Percentiles rank a stretch among this genome's conserved stretches.
Conservation (phyloP, 2,113 vertebrate species). For the Cynoglossus semilaevis region DNA sequence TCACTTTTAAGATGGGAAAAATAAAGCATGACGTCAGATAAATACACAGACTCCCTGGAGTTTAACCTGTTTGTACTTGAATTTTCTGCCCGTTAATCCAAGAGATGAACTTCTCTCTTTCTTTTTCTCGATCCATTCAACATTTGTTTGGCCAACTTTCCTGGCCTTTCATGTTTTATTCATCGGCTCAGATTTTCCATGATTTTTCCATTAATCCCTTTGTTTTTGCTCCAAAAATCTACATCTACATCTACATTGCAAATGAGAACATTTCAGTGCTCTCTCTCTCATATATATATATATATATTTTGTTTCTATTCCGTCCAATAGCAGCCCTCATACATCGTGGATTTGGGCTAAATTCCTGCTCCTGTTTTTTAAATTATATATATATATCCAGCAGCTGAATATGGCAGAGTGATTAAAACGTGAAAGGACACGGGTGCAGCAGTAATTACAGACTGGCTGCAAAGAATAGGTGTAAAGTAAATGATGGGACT, state of each 20-base stretch:
- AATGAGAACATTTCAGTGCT: slow-evolving; percentile 36
- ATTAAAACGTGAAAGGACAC: slow-evolving; percentile 63
- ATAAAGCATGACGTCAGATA: too few relatives aligned
- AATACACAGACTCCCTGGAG: slow-evolving; percentile 32
- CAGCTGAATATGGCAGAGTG: slow-evolving; percentile 61
- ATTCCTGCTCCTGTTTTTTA: slow-evolving; percentile 56
- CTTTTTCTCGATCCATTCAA: neutral
- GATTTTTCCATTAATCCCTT: slow-evolving; percentile 54
- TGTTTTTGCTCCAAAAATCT: slow-evolving; percentile 60
- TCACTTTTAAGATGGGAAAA: too few relatives aligned
- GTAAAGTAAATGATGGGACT: slow-evolving; percentile 63
- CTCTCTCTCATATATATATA: too few relatives aligned
- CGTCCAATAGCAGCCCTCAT: too few relatives aligned
- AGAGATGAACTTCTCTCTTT: too few relatives aligned
- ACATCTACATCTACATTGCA: slow-evolving; percentile 56
- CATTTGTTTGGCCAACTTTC: slow-evolving; percentile 46
- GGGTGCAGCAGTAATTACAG: slow-evolving; percentile 58
- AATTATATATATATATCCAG: slow-evolving; percentile 46
- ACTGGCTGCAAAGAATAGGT: too few relatives aligned
- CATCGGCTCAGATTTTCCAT: slow-evolving; percentile 57
- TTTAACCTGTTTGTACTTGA: slow-evolving; percentile 42
- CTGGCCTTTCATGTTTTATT: slow-evolving; percentile 60
- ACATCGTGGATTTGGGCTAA: slow-evolving; percentile 42
- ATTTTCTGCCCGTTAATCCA: too few relatives aligned
- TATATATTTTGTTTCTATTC: too few relatives aligned